phyloP scores from a whole-genome alignment of 1,140 invertebrate species.

The Steinernema feltiae region DNA sequence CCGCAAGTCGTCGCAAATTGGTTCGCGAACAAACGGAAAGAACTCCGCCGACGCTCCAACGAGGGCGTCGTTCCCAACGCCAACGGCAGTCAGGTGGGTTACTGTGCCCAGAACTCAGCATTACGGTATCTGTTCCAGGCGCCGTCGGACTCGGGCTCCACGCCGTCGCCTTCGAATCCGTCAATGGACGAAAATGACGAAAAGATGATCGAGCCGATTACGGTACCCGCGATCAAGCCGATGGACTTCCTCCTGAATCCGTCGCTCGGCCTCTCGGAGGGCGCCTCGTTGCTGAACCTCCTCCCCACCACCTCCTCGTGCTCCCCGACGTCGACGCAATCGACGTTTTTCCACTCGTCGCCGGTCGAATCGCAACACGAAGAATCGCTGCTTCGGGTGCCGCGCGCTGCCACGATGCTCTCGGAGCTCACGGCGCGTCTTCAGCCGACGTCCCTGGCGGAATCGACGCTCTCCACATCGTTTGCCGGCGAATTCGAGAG shows the following conservation, averaged over 20 bases:
- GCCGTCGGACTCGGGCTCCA: slow-evolving; percentile 18
- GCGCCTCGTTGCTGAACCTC: background rate
- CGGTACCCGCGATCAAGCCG: background rate
- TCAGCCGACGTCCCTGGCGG: background rate
- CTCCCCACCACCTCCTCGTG: background rate
- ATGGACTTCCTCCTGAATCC: background rate
- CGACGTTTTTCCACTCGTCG: background rate
- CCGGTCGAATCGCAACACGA: background rate
- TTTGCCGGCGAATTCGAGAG: background rate
- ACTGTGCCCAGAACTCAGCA: background rate
- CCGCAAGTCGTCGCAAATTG: slow-evolving; percentile 56
- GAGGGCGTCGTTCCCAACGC: slow-evolving; percentile 13
- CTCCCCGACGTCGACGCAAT: background rate
- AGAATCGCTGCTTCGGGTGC: background rate
- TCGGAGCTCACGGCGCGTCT: background rate
- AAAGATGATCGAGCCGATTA: background rate
- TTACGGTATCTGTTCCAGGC: slow-evolving; percentile 23
- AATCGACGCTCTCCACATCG: background rate
- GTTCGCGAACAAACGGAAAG: slow-evolving; percentile 58
- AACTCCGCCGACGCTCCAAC: slow-evolving; percentile 43
- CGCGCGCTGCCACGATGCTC: background rate
- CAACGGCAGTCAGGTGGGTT: slow-evolving; percentile 15
- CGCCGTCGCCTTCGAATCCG: slow-evolving; percentile 25
- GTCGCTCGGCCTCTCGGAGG: background rate
- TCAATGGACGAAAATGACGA: slow-evolving; percentile 7